Base-by-base conservation (phyloP, 2,113 vertebrate genomes). In the Casuarius casuarius region DNA sequence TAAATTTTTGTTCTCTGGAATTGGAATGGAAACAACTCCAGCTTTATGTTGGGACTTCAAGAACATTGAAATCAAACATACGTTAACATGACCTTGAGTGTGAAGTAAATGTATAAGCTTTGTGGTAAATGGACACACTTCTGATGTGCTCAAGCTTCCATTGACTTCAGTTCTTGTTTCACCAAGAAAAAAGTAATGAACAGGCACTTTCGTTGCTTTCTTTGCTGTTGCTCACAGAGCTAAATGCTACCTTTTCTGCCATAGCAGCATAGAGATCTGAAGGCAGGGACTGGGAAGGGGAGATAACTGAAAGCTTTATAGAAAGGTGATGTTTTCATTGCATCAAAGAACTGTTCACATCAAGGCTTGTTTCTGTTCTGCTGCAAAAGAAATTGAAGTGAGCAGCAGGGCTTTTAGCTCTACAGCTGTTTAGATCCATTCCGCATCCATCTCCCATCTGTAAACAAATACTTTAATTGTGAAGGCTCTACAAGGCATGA, bases 401-500 rank as follows among this genome's bases (percentile, higher is more conserved):
- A 70, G 44, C 54, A 73, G 10, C 51, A 52, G 10, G 9, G 7
- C n/a, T 84, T 86, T 62, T 58, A 70, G 17, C 65, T 40, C 7
- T 19, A 5, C 12, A 21, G 10, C 0, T 0, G 68, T 33, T 17
- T 38, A 91, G 58, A 51, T 51, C 62, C 66, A 35, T 52, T 79
- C 78, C 33, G 44, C 44, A 54, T 73, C 59, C 29, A 20, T 67
- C 14, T 16, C 10, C 3, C 7, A 17, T 8, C 7, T 66, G n/a
- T 44, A 72, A 65, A 78, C 4, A 78, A 67, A 91, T 35, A 8
- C 15, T 65, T 12, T 56, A 7, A 22, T 78, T 81, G 46, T 92
- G 61, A 22, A 78, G n/a, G 33, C 26, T 59, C 0, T 0, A 18
- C 11, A 56, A 61, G 56, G 8, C 9, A 1, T 44, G 18, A 52